Evolutionary conservation across 2,888 invertebrate species (phyloP), one percentile per base, ranked within the genome.

Genomic region (Suillia variegata): DNA sequence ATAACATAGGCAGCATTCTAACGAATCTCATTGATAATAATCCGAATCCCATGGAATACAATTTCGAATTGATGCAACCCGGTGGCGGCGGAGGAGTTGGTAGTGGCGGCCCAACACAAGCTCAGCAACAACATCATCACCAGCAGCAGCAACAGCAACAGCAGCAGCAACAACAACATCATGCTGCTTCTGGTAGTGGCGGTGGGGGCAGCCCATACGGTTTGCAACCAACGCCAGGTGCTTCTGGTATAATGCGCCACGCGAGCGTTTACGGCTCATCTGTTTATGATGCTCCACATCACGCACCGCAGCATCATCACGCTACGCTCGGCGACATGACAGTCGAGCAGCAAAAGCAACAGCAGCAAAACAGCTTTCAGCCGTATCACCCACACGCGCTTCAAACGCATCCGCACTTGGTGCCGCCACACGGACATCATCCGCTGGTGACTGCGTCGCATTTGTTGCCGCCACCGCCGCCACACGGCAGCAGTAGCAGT

Each of bases 1-100:
- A 80, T 58, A 82, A 82, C 61, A 82, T 82, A 59, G 82, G 82
- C 53, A 82, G 81, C 69, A 82, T 82, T 71, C 73, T 82, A 48
- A 82, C 82, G 65, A 82, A 82, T 77, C 75, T 82, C 69, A 77
- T 82, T 61, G 80, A 82, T 56, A 79, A 78, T 50, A 80, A 78
- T 68, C 79, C 81, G 56, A 70, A 78, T 65, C 73, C 80, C n/a
- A 70, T 82, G 75, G 81, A 82, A 64, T 80, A 81, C 66, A 81
- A 79, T 61, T 81, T 80, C 53, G 82, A 82, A 61, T 61, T 81
- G 62, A 75, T 81, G 73, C 73, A 71, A 48, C 66, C 70, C 22
- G 67, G 64, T 54, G 66, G 68, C 22, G 61, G 65, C 18, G 67
- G 63, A 15, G 67, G 66, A 42, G n/a, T n/a, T n/a, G n/a, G n/a